Evolutionary conservation across 2,888 invertebrate species (phyloP), one percentile per base, ranked within the genome.

Genomic region (Molanna angustata): DNA sequence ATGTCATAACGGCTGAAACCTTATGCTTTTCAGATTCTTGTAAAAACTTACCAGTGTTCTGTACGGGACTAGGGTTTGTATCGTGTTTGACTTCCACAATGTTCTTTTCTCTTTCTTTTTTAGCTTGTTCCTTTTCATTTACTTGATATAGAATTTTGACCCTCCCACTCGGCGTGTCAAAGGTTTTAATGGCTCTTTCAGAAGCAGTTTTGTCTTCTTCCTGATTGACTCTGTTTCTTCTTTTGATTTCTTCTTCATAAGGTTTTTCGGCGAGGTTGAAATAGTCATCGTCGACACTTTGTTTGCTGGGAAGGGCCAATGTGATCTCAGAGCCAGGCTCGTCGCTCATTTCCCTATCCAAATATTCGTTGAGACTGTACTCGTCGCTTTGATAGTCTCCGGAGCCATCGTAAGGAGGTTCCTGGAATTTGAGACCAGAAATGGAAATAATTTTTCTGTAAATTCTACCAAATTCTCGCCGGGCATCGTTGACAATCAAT

Each of bases 1-100:
- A 66, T 58, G 73, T 73, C 63, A 73, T 65, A 51, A 73, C 73
- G 31, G 73, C 73, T 57, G 72, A 71, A 57, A 73, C 72, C 67
- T 73, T 73, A 67, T 68, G 62, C 66, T 68, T 64, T 67, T 63
- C 54, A 65, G 68, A 63, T 68, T 71, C 53, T 32, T 60, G 60
- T 20, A 57, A 52, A 2, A 62, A 60, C 14, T 61, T 61, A 46
- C 62, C 63, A 4, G 59, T 58, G 33, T 61, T 59, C 11, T 65
- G 64, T 21, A 52, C 32, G 11, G 51, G n/a, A 49, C 49, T 52
- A 40, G 37, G 43, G 3, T 42, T 47, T 3, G 49, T 41, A 19
- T 56, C 51, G 7, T 43, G 16, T 21, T 50, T 53, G 14, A 45
- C 31, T 33, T 52, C 46, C 14, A 27, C 49, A n/a, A 44, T 47